These are phyloP conservation scores for Tyto alba DNA, from an alignment of 2,113 vertebrate genomes.

Conservation along the genomic window DNA sequence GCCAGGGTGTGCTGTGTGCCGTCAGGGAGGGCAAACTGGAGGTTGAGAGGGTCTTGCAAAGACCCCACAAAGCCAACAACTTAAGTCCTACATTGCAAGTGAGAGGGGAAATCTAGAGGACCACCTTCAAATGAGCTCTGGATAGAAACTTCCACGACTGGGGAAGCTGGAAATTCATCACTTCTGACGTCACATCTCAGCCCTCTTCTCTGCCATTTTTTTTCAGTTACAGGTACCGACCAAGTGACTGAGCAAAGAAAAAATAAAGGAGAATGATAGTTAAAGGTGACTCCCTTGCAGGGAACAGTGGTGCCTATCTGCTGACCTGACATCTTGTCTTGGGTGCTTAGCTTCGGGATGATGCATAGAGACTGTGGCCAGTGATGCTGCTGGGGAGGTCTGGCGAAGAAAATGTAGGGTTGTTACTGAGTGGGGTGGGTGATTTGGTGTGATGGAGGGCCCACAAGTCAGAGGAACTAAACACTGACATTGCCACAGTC, in stretches of 20 bases:
- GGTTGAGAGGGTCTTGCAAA: not conserved
- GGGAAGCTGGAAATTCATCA: not conserved
- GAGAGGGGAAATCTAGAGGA: not conserved
- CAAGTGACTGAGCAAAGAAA: not conserved
- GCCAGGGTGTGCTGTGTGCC: rapidly evolving
- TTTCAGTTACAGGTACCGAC: not conserved
- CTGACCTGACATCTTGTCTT: not conserved
- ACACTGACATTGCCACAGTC: not conserved
- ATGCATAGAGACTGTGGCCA: not conserved
- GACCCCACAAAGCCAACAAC: not conserved
- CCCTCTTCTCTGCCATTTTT: not conserved
- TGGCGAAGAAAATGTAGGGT: not conserved
- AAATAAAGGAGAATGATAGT: not conserved
- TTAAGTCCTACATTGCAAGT: not conserved
- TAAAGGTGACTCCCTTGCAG: not conserved
- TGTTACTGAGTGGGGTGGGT: not conserved
- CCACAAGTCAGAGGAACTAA: not conserved
- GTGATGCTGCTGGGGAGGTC: not conserved
- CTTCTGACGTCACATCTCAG: not conserved
- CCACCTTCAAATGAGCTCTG: not conserved
- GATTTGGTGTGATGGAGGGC: not conserved
- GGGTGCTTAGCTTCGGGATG: not conserved
- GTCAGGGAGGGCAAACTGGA: not conserved
- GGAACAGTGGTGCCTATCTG: not conserved
- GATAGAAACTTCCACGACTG: not conserved